Evolutionary conservation across 2,888 invertebrate genomes (phyloP), one percentile per base, ranked within the genome.

Genomic region (Nomada ferruginata): DNA sequence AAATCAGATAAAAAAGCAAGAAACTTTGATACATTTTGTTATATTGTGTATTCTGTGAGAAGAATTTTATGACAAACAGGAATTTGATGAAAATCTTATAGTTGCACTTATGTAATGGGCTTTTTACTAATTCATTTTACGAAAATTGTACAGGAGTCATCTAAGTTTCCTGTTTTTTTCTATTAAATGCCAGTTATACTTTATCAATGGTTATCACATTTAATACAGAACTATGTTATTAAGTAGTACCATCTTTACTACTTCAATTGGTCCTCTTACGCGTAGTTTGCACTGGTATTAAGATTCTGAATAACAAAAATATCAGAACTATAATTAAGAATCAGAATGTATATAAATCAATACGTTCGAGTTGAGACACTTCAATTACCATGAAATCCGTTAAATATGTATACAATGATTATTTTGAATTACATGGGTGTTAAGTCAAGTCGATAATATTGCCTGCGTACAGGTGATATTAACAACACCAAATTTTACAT

Each of bases 221-320:
- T 63, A 76, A 20, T 71, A 64, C 36, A 55, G 23, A 47, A 72
- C 55, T 44, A 29, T 68, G 13, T 59, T 29, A n/a, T n/a, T n/a
- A 74, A 68, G 23, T 64, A 53, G 50, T 75, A 72, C 23, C 10
- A 64, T 52, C 4, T 59, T 59, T 66, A 76, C 18, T 79, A 66
- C 52, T 85, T 87, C 60, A 47, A 29, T 84, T 87, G 84, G 87
- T 87, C 85, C 82, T 85, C 74, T 44, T 74, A 68, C 44, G 61
- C 15, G 47, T 60, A 76, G n/a, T 77, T 79, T 68, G 55, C 29
- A 60, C 26, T 26, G 13, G 71, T 52, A 15, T 53, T 71, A 66
- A 57, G 10, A 63, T 78, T 74, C 66, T 52, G 20, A 50, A 65
- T 64, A 13, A 47, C 53, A 75, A 81, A 75, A 77, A 73, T 69